Conservation (phyloP, 2,113 vertebrate species). For the Tachysurus fulvidraco region DNA sequence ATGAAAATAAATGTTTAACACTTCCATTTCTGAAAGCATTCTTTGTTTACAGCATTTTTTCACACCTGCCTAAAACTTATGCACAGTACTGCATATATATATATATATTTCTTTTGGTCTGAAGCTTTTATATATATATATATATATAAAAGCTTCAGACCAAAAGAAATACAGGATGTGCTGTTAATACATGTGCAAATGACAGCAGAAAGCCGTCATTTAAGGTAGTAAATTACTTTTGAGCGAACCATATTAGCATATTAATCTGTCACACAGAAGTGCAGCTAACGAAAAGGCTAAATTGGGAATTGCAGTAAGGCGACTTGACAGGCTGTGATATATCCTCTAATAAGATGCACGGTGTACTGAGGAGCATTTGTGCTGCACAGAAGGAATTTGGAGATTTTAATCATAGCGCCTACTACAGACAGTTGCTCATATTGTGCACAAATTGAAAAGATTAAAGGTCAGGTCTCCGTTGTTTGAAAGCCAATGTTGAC, state of each 20-base stretch:
- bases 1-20: too few species aligned
- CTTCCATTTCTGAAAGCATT: too few species aligned
- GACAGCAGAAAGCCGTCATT: conserved; percentile 20
- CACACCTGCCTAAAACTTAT: too few species aligned
- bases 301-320: neutral
- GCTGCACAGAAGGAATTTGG: neutral
- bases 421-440: neutral
- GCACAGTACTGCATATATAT: too few species aligned
- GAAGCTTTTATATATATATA: too few species aligned
- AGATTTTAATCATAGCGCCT: neutral
- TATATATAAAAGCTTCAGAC: too few species aligned
- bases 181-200: conserved; percentile 13
- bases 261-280: conserved; percentile 33
- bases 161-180: conserved; percentile 20
- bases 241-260: conserved; percentile 30
- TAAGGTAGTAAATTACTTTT: conserved; percentile 31
- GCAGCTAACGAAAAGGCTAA: conserved; percentile 12
- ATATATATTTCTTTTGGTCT: too few species aligned
- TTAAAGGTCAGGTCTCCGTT: too few species aligned
- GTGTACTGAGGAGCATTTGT: neutral
- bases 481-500: too few species aligned
- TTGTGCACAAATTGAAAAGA: neutral
- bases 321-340: neutral
- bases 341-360: neutral
- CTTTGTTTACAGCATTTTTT: too few species aligned